Base-by-base conservation (phyloP, 2,797 vertebrate species). In the Hipposideros larvatus region DNA sequence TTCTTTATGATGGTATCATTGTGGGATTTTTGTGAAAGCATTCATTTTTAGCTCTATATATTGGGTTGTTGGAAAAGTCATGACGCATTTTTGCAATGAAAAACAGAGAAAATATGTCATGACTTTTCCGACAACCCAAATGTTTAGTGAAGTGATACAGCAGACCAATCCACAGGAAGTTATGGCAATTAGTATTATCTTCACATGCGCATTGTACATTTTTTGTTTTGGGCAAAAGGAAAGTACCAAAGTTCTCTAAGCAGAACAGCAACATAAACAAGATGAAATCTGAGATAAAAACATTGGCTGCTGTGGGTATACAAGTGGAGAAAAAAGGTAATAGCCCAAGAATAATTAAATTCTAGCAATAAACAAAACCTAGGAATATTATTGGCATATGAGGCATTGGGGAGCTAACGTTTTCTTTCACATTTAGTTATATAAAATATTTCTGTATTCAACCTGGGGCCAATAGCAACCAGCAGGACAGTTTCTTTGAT, bases 211-310 rank as follows among this genome's bases (percentile, higher is more conserved):
- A 92, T 41, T 61, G 75, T 16, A 90, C 24, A 75, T 31, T 82
- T 41, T 95, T 94, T 24, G 21, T 90, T 63, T 41, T 59, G 84
- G 22, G 18, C 75, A 82, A 92, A 94, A 88, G 28, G 57, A 91
- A 95, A 18, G 15, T 43, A 73, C 22, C 14, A 9, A 65, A 83
- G 26, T 91, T 95, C 55, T 73, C 82, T 37, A 86, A 57, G 2
- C 31, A 87, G 59, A 31, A 65, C n/a, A 59, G 65, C 46, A 95
- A 73, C 21, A 66, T 46, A 46, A 92, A 57, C n/a, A 87, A 95
- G 87, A 83, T 37, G 51, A 89, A 94, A 95, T 75, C 7, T 61
- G 41, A 90, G 41, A 75, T 74, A 78, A 78, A 94, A 93, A 73
- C 31, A 89, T 66, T 78, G 93, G 79, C 41, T 79, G 46, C 57